These are phyloP conservation scores for Byasa hedistus DNA, from an alignment of 2,888 invertebrate genomes.

Conservation along the genomic window DNA sequence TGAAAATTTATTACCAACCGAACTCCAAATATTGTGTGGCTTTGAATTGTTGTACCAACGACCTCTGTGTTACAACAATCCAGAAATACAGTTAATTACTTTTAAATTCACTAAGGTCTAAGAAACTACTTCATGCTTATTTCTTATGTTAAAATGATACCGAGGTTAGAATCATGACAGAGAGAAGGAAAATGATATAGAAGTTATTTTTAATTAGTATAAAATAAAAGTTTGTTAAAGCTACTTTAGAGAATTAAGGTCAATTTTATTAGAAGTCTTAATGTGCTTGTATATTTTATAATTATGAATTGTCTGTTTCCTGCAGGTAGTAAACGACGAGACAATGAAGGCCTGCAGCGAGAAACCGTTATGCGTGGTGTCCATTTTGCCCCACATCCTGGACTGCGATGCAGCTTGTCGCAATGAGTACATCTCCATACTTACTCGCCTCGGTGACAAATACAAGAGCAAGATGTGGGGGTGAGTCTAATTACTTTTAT, in stretches of 20 bases:
- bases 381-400: constrained; percentile 95
- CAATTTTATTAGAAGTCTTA: not conserved
- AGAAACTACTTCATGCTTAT: no score
- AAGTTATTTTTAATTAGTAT: no score
- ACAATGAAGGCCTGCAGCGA: constrained; percentile 90
- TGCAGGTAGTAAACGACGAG: constrained; percentile 82
- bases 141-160: no score
- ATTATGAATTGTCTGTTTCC: not conserved
- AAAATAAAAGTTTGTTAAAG: no score
- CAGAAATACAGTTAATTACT: no score
- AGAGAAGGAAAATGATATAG: no score
- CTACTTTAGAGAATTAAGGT: not conserved
- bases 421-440: constrained; percentile 88
- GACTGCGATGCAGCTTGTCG: constrained; percentile 97
- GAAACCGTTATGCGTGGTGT: constrained; percentile 93
- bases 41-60: no score
- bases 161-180: no score
- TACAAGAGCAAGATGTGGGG: constrained; percentile 98
- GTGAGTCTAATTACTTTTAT: constrained; percentile 62
- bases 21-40: no score
- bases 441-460: constrained; percentile 89
- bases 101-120: no score
- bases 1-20: no score
- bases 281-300: not conserved
- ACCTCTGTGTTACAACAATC: no score